A percentile compares a stretch with the other conserved stretches of the same genome.
Conservation (phyloP, 2,113 vertebrate genomes). For the Ceratotherium simum region DNA sequence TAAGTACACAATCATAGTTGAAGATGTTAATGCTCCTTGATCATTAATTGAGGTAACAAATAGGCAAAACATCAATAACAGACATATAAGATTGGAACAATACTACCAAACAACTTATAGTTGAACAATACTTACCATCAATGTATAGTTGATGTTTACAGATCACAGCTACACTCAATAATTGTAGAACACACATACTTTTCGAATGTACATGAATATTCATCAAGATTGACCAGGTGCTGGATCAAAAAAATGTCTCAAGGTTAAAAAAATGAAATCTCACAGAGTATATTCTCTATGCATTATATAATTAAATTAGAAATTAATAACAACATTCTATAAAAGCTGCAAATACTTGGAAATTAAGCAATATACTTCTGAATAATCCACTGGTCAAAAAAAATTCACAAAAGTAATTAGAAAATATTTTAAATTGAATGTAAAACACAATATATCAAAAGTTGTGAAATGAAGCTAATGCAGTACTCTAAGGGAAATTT, state of each 20-base stretch:
- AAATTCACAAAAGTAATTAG: constrained; percentile 42
- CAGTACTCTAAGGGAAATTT: constrained; percentile 7
- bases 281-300: neutral
- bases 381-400: neutral
- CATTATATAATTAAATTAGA: constrained; percentile 22
- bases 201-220: neutral
- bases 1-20: too few relatives aligned
- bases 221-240: neutral
- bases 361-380: constrained; percentile 35
- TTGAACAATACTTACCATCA: neutral
- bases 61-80: neutral
- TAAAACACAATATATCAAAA: neutral
- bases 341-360: constrained; percentile 23
- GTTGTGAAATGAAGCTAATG: constrained; percentile 44
- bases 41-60: neutral
- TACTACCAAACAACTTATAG: neutral
- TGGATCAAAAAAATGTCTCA: neutral
- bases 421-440: constrained; percentile 38
- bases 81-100: neutral
- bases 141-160: neutral
- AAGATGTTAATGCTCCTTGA: neutral
- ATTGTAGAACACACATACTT: accelerated
- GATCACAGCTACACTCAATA: too few relatives aligned
- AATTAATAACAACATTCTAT: neutral
- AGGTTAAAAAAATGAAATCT: constrained; percentile 7